Evolutionary conservation across 2,888 invertebrate genomes (phyloP).

Genomic region (Idaea biselata): DNA sequence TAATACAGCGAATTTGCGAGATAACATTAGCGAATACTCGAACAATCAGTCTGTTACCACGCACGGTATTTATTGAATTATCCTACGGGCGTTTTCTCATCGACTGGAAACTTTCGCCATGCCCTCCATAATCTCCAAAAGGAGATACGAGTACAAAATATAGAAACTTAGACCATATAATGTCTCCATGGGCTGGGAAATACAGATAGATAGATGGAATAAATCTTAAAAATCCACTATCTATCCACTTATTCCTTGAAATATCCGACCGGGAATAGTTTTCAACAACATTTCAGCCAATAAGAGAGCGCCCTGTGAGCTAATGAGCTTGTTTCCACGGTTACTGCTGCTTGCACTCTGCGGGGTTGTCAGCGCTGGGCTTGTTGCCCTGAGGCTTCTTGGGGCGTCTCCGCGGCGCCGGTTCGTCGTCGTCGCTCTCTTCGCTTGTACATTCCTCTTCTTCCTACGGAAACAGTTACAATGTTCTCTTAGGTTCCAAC

Average conservation of each 20-base stretch:
- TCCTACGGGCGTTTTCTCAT: background rate
- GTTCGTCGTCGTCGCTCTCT: constrained; percentile 81
- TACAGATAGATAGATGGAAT: too few species aligned
- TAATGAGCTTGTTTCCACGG: constrained; percentile 9
- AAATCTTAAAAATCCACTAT: too few species aligned
- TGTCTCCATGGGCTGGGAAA: too few species aligned
- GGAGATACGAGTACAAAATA: background rate
- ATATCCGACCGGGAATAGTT: background rate
- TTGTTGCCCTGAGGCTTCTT: constrained; percentile 51
- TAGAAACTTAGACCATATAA: too few species aligned
- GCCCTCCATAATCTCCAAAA: background rate
- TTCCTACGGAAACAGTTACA: constrained; percentile 44
- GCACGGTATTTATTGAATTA: background rate
- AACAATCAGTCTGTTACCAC: constrained; percentile 27
- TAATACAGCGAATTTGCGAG: constrained; percentile 10
- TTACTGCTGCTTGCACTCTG: constrained; percentile 88
- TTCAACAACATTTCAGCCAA: constrained; percentile 3
- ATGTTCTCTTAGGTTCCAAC: constrained; percentile 4
- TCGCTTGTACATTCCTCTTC: constrained; percentile 80
- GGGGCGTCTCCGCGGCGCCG: constrained; percentile 63
- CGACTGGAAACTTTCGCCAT: background rate
- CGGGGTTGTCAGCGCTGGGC: constrained; percentile 64
- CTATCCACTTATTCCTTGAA: too few species aligned
- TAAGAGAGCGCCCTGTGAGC: background rate
- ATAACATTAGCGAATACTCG: constrained; percentile 16